These are phyloP conservation scores for Phoronis australis DNA, from an alignment of 2,888 invertebrate genomes.

Conservation along the genomic window DNA sequence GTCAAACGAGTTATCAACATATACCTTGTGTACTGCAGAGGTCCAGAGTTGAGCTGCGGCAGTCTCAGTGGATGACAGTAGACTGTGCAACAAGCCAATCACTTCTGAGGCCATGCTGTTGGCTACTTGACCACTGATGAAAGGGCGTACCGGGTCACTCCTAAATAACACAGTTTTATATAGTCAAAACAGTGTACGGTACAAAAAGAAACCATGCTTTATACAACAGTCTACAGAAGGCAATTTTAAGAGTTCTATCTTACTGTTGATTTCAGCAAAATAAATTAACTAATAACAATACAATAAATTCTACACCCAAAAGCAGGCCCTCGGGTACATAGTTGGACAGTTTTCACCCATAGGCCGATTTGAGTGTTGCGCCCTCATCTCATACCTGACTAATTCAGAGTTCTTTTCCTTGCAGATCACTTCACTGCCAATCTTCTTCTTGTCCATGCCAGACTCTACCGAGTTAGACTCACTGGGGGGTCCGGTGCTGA, in stretches of 20 bases:
- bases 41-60: constrained; percentile 47
- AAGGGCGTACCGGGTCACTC: constrained; percentile 49
- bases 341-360: too few species aligned
- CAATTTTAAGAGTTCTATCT: too few species aligned
- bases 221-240: too few species aligned
- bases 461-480: constrained; percentile 29
- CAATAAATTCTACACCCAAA: too few species aligned
- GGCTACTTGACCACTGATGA: constrained; percentile 53
- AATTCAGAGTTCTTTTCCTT: constrained; percentile 50
- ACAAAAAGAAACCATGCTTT: too few species aligned
- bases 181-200: too few species aligned
- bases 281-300: too few species aligned
- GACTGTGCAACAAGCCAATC: constrained; percentile 47
- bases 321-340: too few species aligned
- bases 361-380: too few species aligned
- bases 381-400: constrained; percentile 31
- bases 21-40: constrained; percentile 45
- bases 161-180: constrained; percentile 19
- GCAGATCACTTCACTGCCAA: constrained; percentile 43
- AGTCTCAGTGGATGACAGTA: constrained; percentile 39
- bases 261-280: too few species aligned
- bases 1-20: too few species aligned
- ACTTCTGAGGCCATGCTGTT: constrained; percentile 53
- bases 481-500: constrained; percentile 46
- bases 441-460: constrained; percentile 42